These are phyloP conservation scores for Marcusenius ussheri DNA, from an alignment of 2,113 vertebrate genomes.

Conservation along the genomic window DNA sequence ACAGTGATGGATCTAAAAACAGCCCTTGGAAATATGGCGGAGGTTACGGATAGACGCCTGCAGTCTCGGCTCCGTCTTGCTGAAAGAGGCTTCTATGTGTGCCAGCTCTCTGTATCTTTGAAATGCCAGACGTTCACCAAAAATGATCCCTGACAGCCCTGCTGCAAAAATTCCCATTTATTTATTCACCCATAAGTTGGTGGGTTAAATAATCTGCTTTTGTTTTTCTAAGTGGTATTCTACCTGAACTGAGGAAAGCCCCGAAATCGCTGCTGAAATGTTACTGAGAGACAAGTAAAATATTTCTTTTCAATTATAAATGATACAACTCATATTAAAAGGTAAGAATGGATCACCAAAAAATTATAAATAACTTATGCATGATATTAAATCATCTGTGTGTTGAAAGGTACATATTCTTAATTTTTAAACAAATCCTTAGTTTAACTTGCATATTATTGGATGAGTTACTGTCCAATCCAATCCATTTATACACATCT, in stretches of 20 bases:
- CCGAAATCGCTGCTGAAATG: neutral
- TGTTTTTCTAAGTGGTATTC: constrained; percentile 2
- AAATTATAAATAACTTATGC: neutral
- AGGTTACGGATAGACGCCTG: neutral
- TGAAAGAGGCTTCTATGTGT: constrained; percentile 35
- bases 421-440: constrained; percentile 7
- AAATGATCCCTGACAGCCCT: constrained; percentile 28
- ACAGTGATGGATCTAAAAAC: constrained; percentile 14
- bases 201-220: constrained; percentile 41
- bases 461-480: neutral
- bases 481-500: neutral
- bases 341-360: constrained; percentile 34
- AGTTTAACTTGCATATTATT: neutral
- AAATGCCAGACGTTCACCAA: constrained; percentile 42
- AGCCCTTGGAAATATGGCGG: constrained; percentile 37
- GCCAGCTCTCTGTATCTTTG: constrained; percentile 30
- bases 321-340: constrained; percentile 30
- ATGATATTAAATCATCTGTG: neutral
- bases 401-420: neutral
- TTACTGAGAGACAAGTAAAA: constrained; percentile 12
- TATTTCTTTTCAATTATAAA: constrained; percentile 16
- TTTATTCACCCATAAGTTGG: constrained; percentile 25
- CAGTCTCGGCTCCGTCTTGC: constrained; percentile 25
- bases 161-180: neutral
- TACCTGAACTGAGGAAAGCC: neutral